Percentiles rank a stretch among this genome's conserved stretches.
Evolutionary conservation across 2,888 invertebrate species (phyloP).

Genomic region (Acleris cristana): DNA sequence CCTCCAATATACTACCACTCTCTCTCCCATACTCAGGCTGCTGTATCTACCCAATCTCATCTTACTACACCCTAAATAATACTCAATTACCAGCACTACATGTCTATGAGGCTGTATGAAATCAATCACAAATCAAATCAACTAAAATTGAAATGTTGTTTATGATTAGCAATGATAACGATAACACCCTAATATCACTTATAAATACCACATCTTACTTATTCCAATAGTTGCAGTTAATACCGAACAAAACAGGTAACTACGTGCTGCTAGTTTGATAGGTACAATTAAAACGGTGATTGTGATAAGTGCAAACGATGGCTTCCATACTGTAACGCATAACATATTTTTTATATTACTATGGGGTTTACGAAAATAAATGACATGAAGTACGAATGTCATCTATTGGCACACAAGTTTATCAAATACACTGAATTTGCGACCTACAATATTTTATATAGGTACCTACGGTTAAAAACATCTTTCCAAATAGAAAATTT

Average conservation of each 20-base stretch:
- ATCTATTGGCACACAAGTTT: slow-evolving; percentile 63
- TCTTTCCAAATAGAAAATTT: slow-evolving; percentile 44
- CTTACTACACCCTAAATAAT: slow-evolving; percentile 39
- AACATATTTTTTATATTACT: slow-evolving; percentile 2
- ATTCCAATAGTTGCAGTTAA: slow-evolving; percentile 27
- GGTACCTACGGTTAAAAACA: slow-evolving; percentile 13
- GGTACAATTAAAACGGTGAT: slow-evolving; percentile 22
- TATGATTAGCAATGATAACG: slow-evolving; percentile 34
- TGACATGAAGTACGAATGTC: slow-evolving; percentile 2
- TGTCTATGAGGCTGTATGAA: no score
- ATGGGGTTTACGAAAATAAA: slow-evolving; percentile 10
- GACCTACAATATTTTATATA: not conserved
- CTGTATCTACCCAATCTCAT: slow-evolving; percentile 38
- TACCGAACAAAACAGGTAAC: slow-evolving; percentile 46
- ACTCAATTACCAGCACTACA: slow-evolving; percentile 25
- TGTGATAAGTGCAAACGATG: slow-evolving; percentile 24
- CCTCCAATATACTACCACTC: not conserved
- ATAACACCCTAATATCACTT: slow-evolving; percentile 39
- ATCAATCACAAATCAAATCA: slow-evolving; percentile 16
- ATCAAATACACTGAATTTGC: slow-evolving; percentile 32
- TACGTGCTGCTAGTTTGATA: slow-evolving; percentile 34
- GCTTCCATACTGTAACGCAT: slow-evolving; percentile 6
- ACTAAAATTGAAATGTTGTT: slow-evolving; percentile 24
- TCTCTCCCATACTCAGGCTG: slow-evolving; percentile 12
- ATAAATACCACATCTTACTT: slow-evolving; percentile 38